Evolutionary conservation across 2,113 vertebrate genomes (phyloP).

Genomic region (Prionailurus viverrinus): DNA sequence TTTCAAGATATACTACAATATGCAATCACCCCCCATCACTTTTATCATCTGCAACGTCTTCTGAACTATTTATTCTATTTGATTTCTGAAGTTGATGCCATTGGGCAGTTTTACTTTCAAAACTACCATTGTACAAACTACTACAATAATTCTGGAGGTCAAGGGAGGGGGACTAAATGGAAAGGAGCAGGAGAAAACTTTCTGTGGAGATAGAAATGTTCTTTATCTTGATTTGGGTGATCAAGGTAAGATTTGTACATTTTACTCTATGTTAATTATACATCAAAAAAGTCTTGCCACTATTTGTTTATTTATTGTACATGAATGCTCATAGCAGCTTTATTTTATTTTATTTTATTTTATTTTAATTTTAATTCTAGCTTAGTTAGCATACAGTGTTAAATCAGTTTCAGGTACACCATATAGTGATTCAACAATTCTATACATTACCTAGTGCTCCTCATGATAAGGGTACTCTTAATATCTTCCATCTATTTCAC

Average conservation of each 20-base stretch:
- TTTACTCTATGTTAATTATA: slow-evolving; percentile 37
- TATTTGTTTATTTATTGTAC: not conserved
- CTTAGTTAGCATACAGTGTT: no score
- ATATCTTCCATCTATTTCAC: no score
- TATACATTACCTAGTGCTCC: no score
- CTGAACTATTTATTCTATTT: slow-evolving; percentile 57
- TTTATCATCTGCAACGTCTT: not conserved
- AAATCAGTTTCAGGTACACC: no score
- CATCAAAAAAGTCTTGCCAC: not conserved
- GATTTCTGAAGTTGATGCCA: not conserved
- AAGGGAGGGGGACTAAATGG: not conserved
- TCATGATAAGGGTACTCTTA: no score
- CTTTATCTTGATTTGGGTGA: not conserved
- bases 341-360: no score
- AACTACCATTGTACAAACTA: slow-evolving; percentile 22
- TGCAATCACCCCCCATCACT: not conserved
- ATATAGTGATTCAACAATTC: not conserved
- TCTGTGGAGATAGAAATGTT: not conserved
- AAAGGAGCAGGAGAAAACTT: not conserved
- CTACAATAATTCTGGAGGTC: not conserved
- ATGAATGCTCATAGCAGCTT: no score
- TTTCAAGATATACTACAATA: slow-evolving; percentile 14
- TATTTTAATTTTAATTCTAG: no score
- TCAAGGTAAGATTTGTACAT: not conserved
- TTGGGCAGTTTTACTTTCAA: slow-evolving; percentile 18